Base-by-base conservation (phyloP, 2,113 vertebrate species). In the Sinocyclocheilus maitianheensis region DNA sequence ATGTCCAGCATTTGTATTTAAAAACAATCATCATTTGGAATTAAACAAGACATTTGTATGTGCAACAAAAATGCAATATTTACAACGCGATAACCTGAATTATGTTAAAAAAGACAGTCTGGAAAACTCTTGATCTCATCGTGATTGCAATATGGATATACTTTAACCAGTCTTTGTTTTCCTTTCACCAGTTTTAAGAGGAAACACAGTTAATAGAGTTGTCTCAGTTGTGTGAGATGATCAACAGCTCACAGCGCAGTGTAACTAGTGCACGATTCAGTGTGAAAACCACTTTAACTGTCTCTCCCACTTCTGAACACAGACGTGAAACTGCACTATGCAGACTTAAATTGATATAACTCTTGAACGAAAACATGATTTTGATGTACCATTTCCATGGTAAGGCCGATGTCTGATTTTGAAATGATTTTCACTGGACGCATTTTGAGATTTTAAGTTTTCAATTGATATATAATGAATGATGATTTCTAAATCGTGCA, bases 1-100 rank as follows among this genome's bases (percentile, higher is more conserved):
- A 95, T 94, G 92, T 89, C 93, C 94, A 93, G 93, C 94, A 94
- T 94, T 94, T 84, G 69, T 91, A 40, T 20, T 87, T 88, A 30
- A 83, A 81, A 69, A 83, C 46, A 74, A 69, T 75, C 77, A 63
- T 85, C 62, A 20, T 87, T 88, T 78, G 53, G 51, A 87, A 24
- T 83, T 11, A 62, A 62, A 62, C 20, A 62, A 71, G 43, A 11
- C 76, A 55, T 72, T 81, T 60, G 22, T 72, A 80, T 72, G 62
- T 82, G 80, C 80, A 82, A 82, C 24, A 82, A 51, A 71, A 71
- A 30, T 13, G 81, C 63, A 71, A 37, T 69, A 82, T 82, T 30
- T 82, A 82, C 81, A 82, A 7, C 9, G 18, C 65, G 53, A 34
- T 80, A 53, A 82, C 81, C 65, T 82, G 63, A n/a, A 62, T 63